These are phyloP conservation scores for Brachypteracias leptosomus DNA, from an alignment of 2,113 vertebrate species.

Conservation along the genomic window DNA sequence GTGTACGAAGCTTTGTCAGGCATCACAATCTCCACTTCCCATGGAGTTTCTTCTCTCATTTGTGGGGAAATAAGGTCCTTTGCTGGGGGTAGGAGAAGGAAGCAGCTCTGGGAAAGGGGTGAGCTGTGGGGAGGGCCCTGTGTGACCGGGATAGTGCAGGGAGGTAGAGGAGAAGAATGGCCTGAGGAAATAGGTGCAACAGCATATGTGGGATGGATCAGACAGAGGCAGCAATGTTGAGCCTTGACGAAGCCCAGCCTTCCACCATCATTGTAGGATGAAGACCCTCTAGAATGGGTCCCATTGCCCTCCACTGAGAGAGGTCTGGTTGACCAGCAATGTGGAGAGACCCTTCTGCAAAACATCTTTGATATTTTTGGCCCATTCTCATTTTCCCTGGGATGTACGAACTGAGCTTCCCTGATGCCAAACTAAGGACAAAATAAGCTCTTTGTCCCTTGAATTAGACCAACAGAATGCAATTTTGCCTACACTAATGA, in stretches of 20 bases:
- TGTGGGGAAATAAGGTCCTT: not conserved
- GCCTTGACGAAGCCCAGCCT: not conserved
- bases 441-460: not conserved
- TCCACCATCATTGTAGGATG: not conserved
- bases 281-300: not conserved
- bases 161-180: not conserved
- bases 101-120: not conserved
- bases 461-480: not conserved
- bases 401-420: not conserved
- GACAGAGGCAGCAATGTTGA: not conserved
- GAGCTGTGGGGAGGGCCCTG: not conserved
- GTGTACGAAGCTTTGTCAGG: not conserved
- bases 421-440: not conserved
- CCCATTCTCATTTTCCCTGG: not conserved
- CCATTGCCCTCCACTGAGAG: not conserved
- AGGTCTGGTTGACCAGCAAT: not conserved
- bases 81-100: not conserved
- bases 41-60: not conserved
- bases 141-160: not conserved
- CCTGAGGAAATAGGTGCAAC: not conserved
- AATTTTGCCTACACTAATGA: not conserved
- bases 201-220: rapidly evolving
- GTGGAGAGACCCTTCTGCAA: not conserved
- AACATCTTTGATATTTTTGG: not conserved
- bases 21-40: not conserved